Percentiles rank a stretch among this genome's conserved stretches.
phyloP scores from a whole-genome alignment of 1,140 invertebrate genomes.

The Nixonia krombeini region DNA sequence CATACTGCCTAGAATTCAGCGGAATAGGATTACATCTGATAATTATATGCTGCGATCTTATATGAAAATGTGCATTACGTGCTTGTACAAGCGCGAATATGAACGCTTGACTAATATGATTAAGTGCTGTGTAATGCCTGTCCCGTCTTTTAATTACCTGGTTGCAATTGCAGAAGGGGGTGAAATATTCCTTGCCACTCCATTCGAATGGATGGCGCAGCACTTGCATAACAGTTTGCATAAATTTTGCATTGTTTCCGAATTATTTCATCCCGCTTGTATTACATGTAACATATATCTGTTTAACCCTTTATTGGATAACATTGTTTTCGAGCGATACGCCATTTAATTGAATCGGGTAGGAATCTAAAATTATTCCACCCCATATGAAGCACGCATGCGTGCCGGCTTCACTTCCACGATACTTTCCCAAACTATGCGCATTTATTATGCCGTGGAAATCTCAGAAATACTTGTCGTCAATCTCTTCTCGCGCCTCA shows the following conservation, averaged over 20 bases:
- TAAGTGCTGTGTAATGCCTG: slow-evolving; percentile 7
- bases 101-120: slow-evolving; percentile 13
- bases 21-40: no score
- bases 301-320: slow-evolving; percentile 32
- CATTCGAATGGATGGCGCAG: slow-evolving; percentile 29
- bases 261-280: slow-evolving; percentile 36
- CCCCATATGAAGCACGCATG: no score
- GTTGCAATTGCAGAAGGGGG: slow-evolving; percentile 4
- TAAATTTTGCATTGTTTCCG: slow-evolving; percentile 43
- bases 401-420: no score
- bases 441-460: no score
- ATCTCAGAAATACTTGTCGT: not conserved
- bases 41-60: no score
- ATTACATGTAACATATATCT: slow-evolving; percentile 37
- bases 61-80: not conserved
- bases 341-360: slow-evolving; percentile 14
- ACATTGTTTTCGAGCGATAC: slow-evolving; percentile 19
- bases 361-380: not conserved
- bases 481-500: slow-evolving; percentile 7
- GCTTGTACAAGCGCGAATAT: not conserved
- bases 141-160: slow-evolving; percentile 14
- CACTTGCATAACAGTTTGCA: slow-evolving; percentile 31
- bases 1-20: no score
- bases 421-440: no score
- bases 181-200: slow-evolving; percentile 35